Evolutionary conservation across 1,140 invertebrate genomes (phyloP), one percentile per base, ranked within the genome.

Genomic region (Dendrolimus punctatus): DNA sequence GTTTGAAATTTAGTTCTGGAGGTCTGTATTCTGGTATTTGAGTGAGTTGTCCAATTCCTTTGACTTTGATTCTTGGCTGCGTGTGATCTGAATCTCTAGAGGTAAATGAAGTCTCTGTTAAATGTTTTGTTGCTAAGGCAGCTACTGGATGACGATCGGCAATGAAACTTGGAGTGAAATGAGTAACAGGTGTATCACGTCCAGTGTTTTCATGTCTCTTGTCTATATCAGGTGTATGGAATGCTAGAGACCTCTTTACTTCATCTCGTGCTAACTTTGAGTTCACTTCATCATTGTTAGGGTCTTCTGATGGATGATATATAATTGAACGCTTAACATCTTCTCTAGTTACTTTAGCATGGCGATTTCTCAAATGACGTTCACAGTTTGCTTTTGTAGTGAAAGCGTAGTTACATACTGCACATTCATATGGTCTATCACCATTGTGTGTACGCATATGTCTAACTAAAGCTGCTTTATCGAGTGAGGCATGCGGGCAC

Each of bases 371-470:
- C 73, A 99, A 88, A 89, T 99, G 95, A 1, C 95, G 84, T 79
- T 96, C 95, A 71, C 95, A 96, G 66, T 96, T 96, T 0, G 95
- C 92, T 83, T 99, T 98, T 0, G 97, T 99, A 2, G 97, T 99
- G 80, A 99, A 99, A 2, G 96, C 96, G 67, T 96, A 98, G 66
- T 96, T 95, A 80, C 98, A 99, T 2, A 98, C 90, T 1, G 92
- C 91, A 72, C 98, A 99, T 73, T 98, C 95, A 71, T 96, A 99
- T 0, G 97, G 97, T 5, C 96, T 89, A 68, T 98, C 96, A 0
- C 97, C 97, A 72, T 98, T 98, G 84, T 99, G 97, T 4, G 94
- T 95, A 60, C 96, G 89, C 91, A 99, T 93, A 77, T 99, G 94
- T 39, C 95, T 92, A 4, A 95, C 91, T 4, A 99, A 76, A 1